phyloP scores from a whole-genome alignment of 2,888 invertebrate genomes.

The Dysmachus trigonus region DNA sequence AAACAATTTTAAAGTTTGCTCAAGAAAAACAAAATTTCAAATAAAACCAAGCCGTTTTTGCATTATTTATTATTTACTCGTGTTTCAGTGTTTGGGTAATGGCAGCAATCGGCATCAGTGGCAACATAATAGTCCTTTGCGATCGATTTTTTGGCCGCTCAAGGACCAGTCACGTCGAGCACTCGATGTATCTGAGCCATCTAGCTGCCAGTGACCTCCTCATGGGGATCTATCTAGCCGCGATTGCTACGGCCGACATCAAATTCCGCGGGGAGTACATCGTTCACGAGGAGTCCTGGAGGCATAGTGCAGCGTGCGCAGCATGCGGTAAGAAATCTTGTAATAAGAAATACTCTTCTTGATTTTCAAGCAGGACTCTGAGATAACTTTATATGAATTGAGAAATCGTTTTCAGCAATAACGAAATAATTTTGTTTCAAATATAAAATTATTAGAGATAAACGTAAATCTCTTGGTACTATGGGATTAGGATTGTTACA shows the following conservation, averaged over 20 bases:
- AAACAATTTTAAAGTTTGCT: background rate
- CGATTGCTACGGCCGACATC: slow-evolving; percentile 69
- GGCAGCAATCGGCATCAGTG: slow-evolving; percentile 68
- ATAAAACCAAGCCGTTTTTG: background rate
- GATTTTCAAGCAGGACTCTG: too few species aligned
- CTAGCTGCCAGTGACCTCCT: slow-evolving; percentile 71
- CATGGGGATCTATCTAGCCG: slow-evolving; percentile 71
- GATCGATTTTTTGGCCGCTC: slow-evolving; percentile 67
- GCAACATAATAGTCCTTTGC: slow-evolving; percentile 69
- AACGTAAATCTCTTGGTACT: too few species aligned
- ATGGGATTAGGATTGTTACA: too few species aligned
- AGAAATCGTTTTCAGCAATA: too few species aligned
- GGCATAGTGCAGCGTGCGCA: slow-evolving; percentile 68
- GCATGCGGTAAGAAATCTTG: slow-evolving; percentile 65
- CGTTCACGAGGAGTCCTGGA: slow-evolving; percentile 68
- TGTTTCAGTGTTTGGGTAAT: slow-evolving; percentile 71
- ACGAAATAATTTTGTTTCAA: too few species aligned
- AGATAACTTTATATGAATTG: too few species aligned
- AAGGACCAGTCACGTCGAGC: slow-evolving; percentile 68
- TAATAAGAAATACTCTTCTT: background rate
- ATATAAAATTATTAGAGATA: too few species aligned
- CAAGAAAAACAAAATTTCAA: background rate
- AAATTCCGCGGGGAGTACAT: slow-evolving; percentile 68
- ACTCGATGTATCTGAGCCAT: slow-evolving; percentile 71
- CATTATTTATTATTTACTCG: background rate